These are phyloP conservation scores for Papilio demoleus DNA, from an alignment of 2,888 invertebrate species.

Conservation along the genomic window DNA sequence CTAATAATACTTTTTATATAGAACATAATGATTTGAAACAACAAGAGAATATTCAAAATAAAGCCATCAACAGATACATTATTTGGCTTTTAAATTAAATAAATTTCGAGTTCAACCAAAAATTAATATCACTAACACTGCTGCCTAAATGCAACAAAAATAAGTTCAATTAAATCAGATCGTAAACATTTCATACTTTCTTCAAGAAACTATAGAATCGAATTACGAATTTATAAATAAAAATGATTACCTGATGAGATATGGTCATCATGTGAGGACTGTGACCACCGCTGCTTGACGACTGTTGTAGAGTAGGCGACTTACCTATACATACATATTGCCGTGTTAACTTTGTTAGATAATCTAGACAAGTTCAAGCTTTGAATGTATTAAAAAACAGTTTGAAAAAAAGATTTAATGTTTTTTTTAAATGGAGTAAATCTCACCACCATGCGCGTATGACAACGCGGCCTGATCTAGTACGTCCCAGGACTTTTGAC, in stretches of 20 bases:
- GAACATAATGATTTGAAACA: background rate
- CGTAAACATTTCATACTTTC: background rate
- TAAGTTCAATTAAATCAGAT: conserved; percentile 38
- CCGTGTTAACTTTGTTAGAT: background rate
- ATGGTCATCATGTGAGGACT: conserved; percentile 69
- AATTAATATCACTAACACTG: background rate
- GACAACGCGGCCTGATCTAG: conserved; percentile 93
- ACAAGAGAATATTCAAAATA: too few species aligned
- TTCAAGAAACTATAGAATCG: background rate
- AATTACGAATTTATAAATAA: conserved; percentile 25
- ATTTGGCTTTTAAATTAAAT: background rate
- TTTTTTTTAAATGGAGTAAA: background rate
- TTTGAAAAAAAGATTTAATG: too few species aligned
- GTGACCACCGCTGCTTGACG: conserved; percentile 68
- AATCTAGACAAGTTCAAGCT: too few species aligned
- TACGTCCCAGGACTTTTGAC: conserved; percentile 98
- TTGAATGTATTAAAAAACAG: too few species aligned
- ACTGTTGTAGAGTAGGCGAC: conserved; percentile 70
- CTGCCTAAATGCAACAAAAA: conserved; percentile 25
- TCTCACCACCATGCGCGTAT: conserved; percentile 84
- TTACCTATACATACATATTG: conserved; percentile 58
- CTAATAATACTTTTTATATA: background rate
- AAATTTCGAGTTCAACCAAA: background rate
- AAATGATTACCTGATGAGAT: conserved; percentile 69
- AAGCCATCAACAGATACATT: too few species aligned